phyloP scores from a whole-genome alignment of 2,888 invertebrate species.

The Drosophila birchii region DNA sequence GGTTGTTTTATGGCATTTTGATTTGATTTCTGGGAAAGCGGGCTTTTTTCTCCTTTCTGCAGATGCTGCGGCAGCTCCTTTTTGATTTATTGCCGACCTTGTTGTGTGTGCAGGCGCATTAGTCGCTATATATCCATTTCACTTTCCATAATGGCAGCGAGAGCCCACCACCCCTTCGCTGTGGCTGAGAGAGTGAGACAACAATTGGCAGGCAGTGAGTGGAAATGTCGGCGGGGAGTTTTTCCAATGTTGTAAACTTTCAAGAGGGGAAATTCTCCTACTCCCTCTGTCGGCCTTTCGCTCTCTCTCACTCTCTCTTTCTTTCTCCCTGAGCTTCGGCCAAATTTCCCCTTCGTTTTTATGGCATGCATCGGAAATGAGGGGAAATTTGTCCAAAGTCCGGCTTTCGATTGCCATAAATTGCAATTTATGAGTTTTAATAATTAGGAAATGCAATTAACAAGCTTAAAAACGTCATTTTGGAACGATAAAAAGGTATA shows the following conservation, averaged over 20 bases:
- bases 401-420: slow-evolving; percentile 44
- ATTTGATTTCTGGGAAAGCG: slow-evolving; percentile 79
- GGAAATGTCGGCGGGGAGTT: slow-evolving; percentile 25
- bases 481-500: not conserved
- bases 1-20: slow-evolving; percentile 80
- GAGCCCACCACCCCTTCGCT: slow-evolving; percentile 59
- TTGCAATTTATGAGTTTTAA: slow-evolving; percentile 62
- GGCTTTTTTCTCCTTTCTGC: slow-evolving; percentile 17
- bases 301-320: not conserved
- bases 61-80: slow-evolving; percentile 20
- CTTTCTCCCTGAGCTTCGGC: slow-evolving; percentile 9
- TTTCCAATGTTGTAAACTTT: slow-evolving; percentile 39
- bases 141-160: slow-evolving; percentile 82
- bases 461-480: slow-evolving; percentile 48
- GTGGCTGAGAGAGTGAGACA: slow-evolving; percentile 63
- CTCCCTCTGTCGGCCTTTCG: slow-evolving; percentile 27
- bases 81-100: slow-evolving; percentile 85
- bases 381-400: slow-evolving; percentile 56
- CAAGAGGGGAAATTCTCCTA: slow-evolving; percentile 63
- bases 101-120: slow-evolving; percentile 84
- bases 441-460: slow-evolving; percentile 70
- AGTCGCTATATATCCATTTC: slow-evolving; percentile 84
- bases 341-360: slow-evolving; percentile 59
- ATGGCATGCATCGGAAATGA: slow-evolving; percentile 65
- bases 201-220: slow-evolving; percentile 3